phyloP scores from a whole-genome alignment of 2,888 invertebrate genomes.

The Agriopis leucophaearia region DNA sequence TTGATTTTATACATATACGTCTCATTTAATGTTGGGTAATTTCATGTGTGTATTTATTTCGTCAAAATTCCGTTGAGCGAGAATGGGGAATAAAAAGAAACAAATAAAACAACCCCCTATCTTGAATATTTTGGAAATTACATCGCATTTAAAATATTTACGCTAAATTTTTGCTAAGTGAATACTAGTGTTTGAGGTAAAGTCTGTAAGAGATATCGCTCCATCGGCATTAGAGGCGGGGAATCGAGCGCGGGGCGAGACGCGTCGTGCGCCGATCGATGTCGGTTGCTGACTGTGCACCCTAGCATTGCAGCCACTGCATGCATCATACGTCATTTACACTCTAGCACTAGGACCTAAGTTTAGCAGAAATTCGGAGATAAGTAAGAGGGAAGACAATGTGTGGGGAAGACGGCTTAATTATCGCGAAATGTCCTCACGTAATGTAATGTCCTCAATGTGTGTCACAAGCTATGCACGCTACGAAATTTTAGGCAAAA shows the following conservation, averaged over 20 bases:
- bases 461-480: too few species aligned
- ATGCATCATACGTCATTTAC: slow-evolving; percentile 53
- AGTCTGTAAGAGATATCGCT: slow-evolving; percentile 64
- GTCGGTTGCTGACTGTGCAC: slow-evolving; percentile 72
- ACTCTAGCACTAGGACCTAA: not conserved
- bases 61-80: not conserved
- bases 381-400: not conserved
- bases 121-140: not conserved
- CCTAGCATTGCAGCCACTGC: slow-evolving; percentile 71
- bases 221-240: slow-evolving; percentile 44
- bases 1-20: too few species aligned
- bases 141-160: not conserved
- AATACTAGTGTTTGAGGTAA: not conserved
- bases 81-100: not conserved
- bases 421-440: not conserved
- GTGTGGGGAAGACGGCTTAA: not conserved
- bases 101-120: not conserved
- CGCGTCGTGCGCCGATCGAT: slow-evolving; percentile 70
- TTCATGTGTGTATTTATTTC: too few species aligned
- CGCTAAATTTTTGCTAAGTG: not conserved
- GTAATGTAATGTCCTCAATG: too few species aligned
- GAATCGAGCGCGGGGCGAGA: slow-evolving; percentile 46
- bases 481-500: too few species aligned
- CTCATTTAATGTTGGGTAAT: too few species aligned
- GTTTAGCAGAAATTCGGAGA: not conserved